Percentiles rank a stretch among this genome's conserved stretches.
These are phyloP conservation scores for Malurus alboscapulatus DNA, from an alignment of 2,113 vertebrate genomes.

Conservation along the genomic window DNA sequence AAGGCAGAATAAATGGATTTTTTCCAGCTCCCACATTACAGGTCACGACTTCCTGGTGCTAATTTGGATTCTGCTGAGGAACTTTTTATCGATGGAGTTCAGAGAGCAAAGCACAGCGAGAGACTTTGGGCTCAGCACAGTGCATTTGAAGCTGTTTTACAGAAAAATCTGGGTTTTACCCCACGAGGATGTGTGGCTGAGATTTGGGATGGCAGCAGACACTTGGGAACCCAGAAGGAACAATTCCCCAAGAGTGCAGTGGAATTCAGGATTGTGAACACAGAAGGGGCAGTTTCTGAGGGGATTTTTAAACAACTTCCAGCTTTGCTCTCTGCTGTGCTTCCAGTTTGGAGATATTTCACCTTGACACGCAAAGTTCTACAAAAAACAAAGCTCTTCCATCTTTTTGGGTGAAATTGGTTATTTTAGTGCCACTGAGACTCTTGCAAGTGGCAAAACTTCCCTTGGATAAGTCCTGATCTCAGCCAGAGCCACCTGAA, in stretches of 20 bases:
- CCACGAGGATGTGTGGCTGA: neutral
- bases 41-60: neutral
- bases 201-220: neutral
- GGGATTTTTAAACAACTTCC: neutral
- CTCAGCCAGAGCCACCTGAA: neutral
- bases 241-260: neutral
- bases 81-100: neutral
- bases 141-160: neutral
- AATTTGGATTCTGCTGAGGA: constrained; percentile 24
- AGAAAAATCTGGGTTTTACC: neutral
- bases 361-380: neutral
- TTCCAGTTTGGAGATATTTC: neutral
- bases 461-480: neutral
- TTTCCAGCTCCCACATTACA: neutral
- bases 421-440: neutral
- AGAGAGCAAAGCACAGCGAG: neutral
- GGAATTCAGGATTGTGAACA: neutral
- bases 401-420: neutral
- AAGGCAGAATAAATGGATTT: neutral
- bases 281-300: neutral
- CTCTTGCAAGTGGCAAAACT: neutral
- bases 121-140: neutral
- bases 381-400: neutral
- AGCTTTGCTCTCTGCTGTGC: neutral
- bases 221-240: neutral